Evolutionary conservation across 2,888 invertebrate species (phyloP).

Genomic region (Onchidella celtica): DNA sequence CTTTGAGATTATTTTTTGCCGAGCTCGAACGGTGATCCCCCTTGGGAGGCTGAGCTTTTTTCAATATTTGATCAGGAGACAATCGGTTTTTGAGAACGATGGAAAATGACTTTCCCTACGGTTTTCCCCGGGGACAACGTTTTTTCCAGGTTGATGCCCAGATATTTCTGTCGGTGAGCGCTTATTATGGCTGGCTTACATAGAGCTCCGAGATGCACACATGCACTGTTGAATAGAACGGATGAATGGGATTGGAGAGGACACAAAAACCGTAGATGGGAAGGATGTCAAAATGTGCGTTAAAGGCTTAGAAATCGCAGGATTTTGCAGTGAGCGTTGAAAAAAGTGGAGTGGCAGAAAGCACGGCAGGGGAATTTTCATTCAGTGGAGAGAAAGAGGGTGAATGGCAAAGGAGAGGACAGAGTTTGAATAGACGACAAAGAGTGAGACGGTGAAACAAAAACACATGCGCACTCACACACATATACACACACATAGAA

Average conservation of each 20-base stretch:
- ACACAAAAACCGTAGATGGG: not conserved
- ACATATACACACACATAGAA: no score
- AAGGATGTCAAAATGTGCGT: no score
- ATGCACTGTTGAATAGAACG: not conserved
- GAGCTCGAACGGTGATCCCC: constrained; percentile 31
- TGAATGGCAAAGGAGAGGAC: not conserved
- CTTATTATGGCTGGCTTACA: constrained; percentile 14
- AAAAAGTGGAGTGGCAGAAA: not conserved
- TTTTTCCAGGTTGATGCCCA: constrained; percentile 34
- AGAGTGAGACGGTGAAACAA: no score
- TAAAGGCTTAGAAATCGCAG: no score
- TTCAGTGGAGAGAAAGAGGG: not conserved
- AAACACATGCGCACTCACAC: no score
- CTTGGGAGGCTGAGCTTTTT: constrained; percentile 30
- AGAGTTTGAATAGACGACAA: no score
- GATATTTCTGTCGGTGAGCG: constrained; percentile 15
- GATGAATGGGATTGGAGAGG: not conserved
- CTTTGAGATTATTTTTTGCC: constrained; percentile 39
- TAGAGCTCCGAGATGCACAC: not conserved
- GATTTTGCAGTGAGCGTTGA: no score
- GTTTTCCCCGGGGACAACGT: not conserved
- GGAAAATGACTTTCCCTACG: constrained; percentile 47
- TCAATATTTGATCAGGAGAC: constrained; percentile 48
- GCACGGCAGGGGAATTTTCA: not conserved
- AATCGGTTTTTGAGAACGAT: constrained; percentile 41